Percentiles rank a stretch among this genome's conserved stretches.
These are phyloP conservation scores for Neodontobutis hainanensis DNA, from an alignment of 2,113 vertebrate genomes.

Conservation along the genomic window DNA sequence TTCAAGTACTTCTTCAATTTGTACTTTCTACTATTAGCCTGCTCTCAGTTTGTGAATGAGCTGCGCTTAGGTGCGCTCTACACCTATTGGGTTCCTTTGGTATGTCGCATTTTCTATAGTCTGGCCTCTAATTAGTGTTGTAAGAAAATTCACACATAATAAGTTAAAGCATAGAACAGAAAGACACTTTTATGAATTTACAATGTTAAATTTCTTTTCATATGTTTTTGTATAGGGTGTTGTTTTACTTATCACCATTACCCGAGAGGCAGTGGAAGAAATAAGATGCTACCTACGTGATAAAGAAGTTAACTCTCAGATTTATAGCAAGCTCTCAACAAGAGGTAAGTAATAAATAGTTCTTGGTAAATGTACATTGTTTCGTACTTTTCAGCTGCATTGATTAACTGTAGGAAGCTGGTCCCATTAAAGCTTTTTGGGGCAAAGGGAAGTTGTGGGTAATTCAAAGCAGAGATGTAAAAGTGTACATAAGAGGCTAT, in stretches of 20 bases:
- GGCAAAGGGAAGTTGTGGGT: constrained; percentile 80
- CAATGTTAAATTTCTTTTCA: too few relatives aligned
- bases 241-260: constrained; percentile 90
- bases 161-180: too few relatives aligned
- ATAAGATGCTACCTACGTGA: constrained; percentile 92
- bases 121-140: neutral
- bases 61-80: constrained; percentile 93
- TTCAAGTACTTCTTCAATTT: constrained; percentile 99
- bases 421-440: constrained; percentile 70
- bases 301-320: constrained; percentile 98
- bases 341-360: constrained; percentile 81
- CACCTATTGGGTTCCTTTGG: constrained; percentile 98
- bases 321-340: constrained; percentile 96
- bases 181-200: too few relatives aligned
- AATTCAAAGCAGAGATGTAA: constrained; percentile 84
- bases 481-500: constrained; percentile 80
- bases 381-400: constrained; percentile 41
- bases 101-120: constrained; percentile 69
- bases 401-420: constrained; percentile 59
- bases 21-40: constrained; percentile 94
- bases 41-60: constrained; percentile 95
- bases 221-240: constrained; percentile 82
- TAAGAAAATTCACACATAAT: too few relatives aligned
- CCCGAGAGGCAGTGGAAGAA: constrained; percentile 94
- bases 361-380: constrained; percentile 6